Conservation (phyloP, 2,797 vertebrate genomes). For the Cercopithecus mitis region DNA sequence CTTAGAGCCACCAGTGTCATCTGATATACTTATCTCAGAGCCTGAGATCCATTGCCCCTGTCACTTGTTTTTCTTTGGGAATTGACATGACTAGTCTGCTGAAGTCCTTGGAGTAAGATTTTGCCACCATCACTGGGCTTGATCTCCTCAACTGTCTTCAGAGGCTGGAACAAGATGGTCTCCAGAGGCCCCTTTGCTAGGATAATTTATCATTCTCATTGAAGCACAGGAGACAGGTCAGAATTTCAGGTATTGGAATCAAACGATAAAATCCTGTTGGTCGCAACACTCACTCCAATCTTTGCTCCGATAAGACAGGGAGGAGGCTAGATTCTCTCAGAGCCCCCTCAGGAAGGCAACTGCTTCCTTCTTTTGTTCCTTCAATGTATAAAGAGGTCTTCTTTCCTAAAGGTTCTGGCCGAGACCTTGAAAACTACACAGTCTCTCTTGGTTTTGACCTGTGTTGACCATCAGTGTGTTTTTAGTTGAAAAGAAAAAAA, state of each 20-base stretch:
- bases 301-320: background rate
- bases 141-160: background rate
- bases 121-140: background rate
- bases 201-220: background rate
- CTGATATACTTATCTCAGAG: background rate
- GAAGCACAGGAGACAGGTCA: background rate
- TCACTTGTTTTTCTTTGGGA: background rate
- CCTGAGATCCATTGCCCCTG: background rate
- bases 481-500: constrained; percentile 73
- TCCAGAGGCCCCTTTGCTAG: background rate
- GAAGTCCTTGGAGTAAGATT: background rate
- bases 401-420: constrained; percentile 9
- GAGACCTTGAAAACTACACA: background rate
- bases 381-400: background rate
- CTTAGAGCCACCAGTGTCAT: background rate
- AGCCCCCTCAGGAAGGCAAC: background rate
- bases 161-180: background rate
- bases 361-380: background rate
- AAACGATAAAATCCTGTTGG: background rate
- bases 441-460: constrained; percentile 49
- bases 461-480: constrained; percentile 54
- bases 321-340: background rate
- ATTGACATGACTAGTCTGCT: background rate
- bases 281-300: background rate
- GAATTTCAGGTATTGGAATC: background rate